These are phyloP conservation scores for Pseudopleuronectes americanus DNA, from an alignment of 2,797 vertebrate genomes.

Conservation along the genomic window DNA sequence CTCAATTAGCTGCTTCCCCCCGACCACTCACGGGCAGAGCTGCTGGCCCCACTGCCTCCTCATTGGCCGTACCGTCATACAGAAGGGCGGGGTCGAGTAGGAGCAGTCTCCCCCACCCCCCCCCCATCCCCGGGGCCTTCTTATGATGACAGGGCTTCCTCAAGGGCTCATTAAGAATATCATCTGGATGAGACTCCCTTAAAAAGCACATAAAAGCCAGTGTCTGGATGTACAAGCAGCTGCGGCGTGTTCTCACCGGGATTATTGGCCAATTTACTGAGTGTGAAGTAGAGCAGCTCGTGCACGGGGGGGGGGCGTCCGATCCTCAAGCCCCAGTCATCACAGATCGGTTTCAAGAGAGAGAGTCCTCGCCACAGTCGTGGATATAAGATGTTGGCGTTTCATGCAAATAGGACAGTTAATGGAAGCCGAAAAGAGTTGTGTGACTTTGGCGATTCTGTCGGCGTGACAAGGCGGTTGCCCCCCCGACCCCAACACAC, in stretches of 20 bases:
- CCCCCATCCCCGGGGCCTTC: conserved; percentile 35
- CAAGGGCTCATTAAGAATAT: conserved; percentile 75
- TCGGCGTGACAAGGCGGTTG: conserved; percentile 60
- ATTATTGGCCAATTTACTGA: conserved; percentile 69
- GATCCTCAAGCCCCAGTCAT: conserved; percentile 25
- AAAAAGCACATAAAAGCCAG: conserved; percentile 71
- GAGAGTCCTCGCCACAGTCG: background rate
- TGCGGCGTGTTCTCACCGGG: conserved; percentile 54
- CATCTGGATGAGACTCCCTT: conserved; percentile 69
- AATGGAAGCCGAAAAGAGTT: conserved; percentile 19
- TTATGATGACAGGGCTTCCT: conserved; percentile 72
- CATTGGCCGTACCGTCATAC: conserved; percentile 24
- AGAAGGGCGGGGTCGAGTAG: conserved; percentile 25
- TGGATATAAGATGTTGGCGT: conserved; percentile 18
- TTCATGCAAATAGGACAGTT: conserved; percentile 39
- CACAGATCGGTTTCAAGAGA: conserved; percentile 17
- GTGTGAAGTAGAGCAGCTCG: conserved; percentile 56
- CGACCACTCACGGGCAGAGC: conserved; percentile 34
- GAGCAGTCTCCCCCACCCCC: conserved; percentile 26
- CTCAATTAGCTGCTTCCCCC: conserved; percentile 24
- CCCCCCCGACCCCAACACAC: conserved; percentile 53
- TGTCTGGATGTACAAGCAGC: conserved; percentile 61
- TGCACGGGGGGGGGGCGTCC: conserved; percentile 1
- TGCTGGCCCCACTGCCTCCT: conserved; percentile 12
- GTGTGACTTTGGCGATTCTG: conserved; percentile 54